Evolutionary conservation across 2,888 invertebrate species (phyloP), one percentile per base, ranked within the genome.

Genomic region (Clistopyga incitator): DNA sequence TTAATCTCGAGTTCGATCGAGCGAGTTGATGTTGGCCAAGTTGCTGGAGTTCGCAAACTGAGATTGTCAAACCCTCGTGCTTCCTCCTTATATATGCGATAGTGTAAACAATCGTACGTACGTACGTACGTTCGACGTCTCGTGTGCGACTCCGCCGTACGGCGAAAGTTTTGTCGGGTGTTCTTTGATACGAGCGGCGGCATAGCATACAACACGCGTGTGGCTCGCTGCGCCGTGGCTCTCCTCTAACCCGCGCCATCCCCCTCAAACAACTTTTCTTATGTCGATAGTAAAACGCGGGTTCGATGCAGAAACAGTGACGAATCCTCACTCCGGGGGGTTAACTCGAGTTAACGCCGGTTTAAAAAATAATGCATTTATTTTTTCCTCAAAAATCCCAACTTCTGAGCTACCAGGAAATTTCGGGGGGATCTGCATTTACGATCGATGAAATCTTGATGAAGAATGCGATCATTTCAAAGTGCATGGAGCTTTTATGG

Each of bases 21-120:
- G 56, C 20, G 67, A 54, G 25, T 34, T 72, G 85, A 88, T 87
- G 88, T 86, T 88, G 79, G 65, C 68, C 87, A 87, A 87, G 86
- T 88, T 88, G 86, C 87, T 87, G 88, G 88, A 85, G 87, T 89
- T 89, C 85, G 88, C 86, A 88, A 89, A 93, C 92, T 93, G 92
- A 90, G 92, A 92, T 92, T 92, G 90, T 91, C 92, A 92, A 92
- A 92, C 90, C 89, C 89, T 86, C 87, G 86, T 88, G 90, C 91
- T 90, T 90, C 90, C 90, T 90, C 88, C 90, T 93, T 93, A 93
- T 93, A 93, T 91, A 90, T 90, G 88, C 88, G 89, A 90, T 91
- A 90, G 90, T 90, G 91, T 92, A 92, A 92, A 92, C 92, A 92
- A 91, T 91, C 87, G 87, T 78, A 84, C 89, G 86, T 88, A 88